Base-by-base conservation (phyloP, 2,797 vertebrate species). In the Sebastiscus albofasciatus region DNA sequence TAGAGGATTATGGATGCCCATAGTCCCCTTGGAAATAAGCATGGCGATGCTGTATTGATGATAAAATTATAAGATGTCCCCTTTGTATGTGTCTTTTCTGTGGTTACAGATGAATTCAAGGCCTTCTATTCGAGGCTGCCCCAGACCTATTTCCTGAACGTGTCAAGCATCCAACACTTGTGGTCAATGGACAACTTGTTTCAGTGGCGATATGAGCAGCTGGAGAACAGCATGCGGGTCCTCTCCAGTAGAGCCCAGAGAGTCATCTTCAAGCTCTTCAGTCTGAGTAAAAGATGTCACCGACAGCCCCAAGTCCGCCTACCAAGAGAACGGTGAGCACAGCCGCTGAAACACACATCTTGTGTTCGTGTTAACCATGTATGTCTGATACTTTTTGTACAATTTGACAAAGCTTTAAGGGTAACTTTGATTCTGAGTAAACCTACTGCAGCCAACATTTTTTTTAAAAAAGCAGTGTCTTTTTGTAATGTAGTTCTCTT, bases 261-360 rank as follows among this genome's bases (percentile, higher is more conserved):
- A 90, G 97, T 98, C 62, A 96, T 98, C 76, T 97, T 97, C 93
- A 99, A 99, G 90, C 97, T 99, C 90, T 99, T 99, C 85, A 97
- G 97, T 80, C 97, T 99, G 67, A 99, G 98, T 88, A 99, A 99
- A 93, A 96, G 98, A 75, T 99, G 98, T 82, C 97, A 97, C 86
- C 96, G 96, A 36, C 98, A 99, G 83, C 98, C 98, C 0, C 95
- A 97, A 84, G 96, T 99, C 89, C 96, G 93, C 85, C 93, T 98
- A 75, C 98, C 97, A 0, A 94, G 95, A 86, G 96, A 97, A 92
- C 96, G 97, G 98, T 99, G 94, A 97, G 96, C 36, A 5, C 10
- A 5, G 4, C 11, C 0, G 3, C n/a, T 5, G 6, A 20, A 62
- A 49, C 11, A 42, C 18, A 27, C 31, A 46, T 64, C 24, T 33